These are phyloP conservation scores for Esox masquinongy DNA, from an alignment of 2,797 vertebrate species.

Conservation along the genomic window DNA sequence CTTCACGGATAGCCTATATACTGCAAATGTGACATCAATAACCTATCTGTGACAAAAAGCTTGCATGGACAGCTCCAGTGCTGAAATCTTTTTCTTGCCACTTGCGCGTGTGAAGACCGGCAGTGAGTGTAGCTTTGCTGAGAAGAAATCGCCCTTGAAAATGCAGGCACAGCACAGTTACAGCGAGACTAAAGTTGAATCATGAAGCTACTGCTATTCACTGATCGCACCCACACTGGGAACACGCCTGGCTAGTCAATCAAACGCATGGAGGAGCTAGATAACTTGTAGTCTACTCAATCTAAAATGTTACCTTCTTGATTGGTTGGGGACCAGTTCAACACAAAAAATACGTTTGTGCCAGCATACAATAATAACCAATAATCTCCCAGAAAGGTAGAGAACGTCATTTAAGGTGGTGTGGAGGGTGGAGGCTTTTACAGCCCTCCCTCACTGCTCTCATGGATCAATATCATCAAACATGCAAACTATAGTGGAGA, in stretches of 20 bases:
- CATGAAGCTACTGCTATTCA: conserved; percentile 38
- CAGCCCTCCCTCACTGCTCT: not conserved
- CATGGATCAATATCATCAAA: not conserved
- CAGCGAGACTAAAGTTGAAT: conserved; percentile 45
- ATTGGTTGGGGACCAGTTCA: conserved; percentile 47
- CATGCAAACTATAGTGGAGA: not conserved
- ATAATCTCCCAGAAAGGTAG: conserved; percentile 36
- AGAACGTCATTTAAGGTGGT: conserved; percentile 10
- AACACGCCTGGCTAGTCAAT: conserved; percentile 17
- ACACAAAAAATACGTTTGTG: conserved; percentile 48
- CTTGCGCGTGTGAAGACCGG: conserved; percentile 42
- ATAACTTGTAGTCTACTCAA: conserved; percentile 49
- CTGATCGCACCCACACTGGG: conserved; percentile 17
- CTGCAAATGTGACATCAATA: conserved; percentile 27
- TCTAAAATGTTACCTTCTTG: conserved; percentile 38
- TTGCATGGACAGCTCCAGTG: conserved; percentile 78
- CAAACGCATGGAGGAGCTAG: conserved; percentile 46
- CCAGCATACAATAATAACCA: conserved; percentile 46
- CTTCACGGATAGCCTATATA: conserved; percentile 25
- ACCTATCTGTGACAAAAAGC: conserved; percentile 29
- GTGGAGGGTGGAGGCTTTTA: not conserved
- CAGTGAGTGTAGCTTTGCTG: conserved; percentile 23
- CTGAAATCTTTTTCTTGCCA: conserved; percentile 66
- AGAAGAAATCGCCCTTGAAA: conserved; percentile 26
- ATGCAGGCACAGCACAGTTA: conserved; percentile 28